Evolutionary conservation across 2,113 vertebrate genomes (phyloP).

Genomic region (Alligator mississippiensis): DNA sequence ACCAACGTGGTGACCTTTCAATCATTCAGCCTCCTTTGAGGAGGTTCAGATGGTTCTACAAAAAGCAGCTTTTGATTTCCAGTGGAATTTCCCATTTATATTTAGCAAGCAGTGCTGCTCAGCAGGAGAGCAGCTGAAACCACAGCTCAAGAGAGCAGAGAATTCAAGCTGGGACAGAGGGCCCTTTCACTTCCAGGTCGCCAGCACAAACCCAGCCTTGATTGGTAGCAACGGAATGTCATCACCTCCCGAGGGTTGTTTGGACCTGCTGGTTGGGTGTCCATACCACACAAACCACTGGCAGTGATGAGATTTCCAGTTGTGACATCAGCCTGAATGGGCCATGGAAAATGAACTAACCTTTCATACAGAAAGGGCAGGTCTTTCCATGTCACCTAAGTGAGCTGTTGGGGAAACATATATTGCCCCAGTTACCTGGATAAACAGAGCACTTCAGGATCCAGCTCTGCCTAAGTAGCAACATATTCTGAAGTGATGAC

Average conservation of each 20-base stretch:
- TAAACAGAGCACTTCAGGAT: neutral
- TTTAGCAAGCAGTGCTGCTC: constrained; percentile 7
- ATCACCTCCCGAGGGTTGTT: neutral
- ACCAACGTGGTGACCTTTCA: neutral
- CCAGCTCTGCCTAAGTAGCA: neutral
- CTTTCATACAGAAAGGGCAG: too few relatives aligned
- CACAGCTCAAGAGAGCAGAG: neutral
- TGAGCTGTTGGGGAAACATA: neutral
- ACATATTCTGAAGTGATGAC: neutral
- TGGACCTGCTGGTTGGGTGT: neutral
- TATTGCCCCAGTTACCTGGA: neutral
- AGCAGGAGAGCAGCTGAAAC: neutral
- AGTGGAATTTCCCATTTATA: constrained; percentile 59
- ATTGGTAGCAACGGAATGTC: fast-evolving
- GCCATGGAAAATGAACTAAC: neutral
- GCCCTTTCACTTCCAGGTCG: constrained; percentile 34
- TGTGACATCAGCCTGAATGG: neutral
- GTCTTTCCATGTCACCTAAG: neutral
- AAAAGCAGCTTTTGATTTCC: neutral
- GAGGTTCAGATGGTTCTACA: neutral
- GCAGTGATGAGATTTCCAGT: fast-evolving
- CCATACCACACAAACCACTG: neutral
- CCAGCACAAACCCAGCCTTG: constrained; percentile 25
- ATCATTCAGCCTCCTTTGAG: neutral
- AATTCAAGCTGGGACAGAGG: constrained; percentile 38